Percentiles rank a stretch among this genome's conserved stretches.
These are phyloP conservation scores for Sylvietta virens DNA, from an alignment of 2,113 vertebrate species.

Conservation along the genomic window DNA sequence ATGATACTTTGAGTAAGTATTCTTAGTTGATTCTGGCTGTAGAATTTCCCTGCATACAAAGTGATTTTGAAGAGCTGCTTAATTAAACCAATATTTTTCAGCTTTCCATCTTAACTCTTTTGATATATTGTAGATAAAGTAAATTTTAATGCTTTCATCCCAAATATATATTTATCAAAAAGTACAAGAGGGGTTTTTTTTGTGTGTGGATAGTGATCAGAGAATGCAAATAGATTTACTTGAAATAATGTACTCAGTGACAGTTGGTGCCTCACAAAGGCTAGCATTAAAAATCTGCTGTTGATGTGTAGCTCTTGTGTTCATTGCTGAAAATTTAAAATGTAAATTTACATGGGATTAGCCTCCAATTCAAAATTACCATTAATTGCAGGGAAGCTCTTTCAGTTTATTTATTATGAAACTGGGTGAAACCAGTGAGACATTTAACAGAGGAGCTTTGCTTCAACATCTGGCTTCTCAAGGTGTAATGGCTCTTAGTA, in stretches of 20 bases:
- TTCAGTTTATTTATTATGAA: neutral
- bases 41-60: conserved; percentile 43
- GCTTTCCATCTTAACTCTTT: conserved; percentile 10
- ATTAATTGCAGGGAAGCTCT: neutral
- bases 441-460: neutral
- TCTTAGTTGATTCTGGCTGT: conserved; percentile 43
- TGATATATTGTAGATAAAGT: neutral
- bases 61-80: conserved; percentile 53
- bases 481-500: neutral
- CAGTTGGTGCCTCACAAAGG: neutral
- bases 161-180: neutral
- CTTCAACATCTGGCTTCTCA: neutral
- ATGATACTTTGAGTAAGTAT: conserved; percentile 48
- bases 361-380: neutral
- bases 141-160: neutral
- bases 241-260: neutral
- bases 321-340: neutral
- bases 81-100: conserved; percentile 50
- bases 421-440: neutral
- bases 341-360: neutral
- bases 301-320: neutral
- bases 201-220: neutral
- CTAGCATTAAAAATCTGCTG: neutral
- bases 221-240: neutral
- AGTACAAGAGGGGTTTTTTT: neutral